A percentile compares a stretch with the other conserved stretches of the same genome.
These are phyloP conservation scores for Portevinia maculata DNA, from an alignment of 2,888 invertebrate genomes.

Conservation along the genomic window DNA sequence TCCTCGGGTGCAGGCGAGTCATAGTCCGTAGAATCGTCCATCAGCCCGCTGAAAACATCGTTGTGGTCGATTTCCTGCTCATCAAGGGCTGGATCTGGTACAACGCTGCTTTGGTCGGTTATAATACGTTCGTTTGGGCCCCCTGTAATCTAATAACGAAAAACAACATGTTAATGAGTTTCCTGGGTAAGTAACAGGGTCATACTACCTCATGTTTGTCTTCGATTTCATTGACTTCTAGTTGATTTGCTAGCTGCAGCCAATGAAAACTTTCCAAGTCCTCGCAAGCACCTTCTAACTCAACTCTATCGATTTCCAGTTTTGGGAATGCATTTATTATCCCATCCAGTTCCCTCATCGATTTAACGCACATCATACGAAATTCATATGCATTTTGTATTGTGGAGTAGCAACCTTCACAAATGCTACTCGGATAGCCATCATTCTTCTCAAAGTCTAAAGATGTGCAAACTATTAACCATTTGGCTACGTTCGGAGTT, in stretches of 20 bases:
- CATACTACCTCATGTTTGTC: slow-evolving; percentile 37
- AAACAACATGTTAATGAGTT: neutral
- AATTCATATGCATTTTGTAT: slow-evolving; percentile 78
- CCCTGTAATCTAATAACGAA: slow-evolving; percentile 7
- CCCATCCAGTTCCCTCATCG: slow-evolving; percentile 72
- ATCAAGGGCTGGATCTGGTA: slow-evolving; percentile 32
- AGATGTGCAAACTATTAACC: slow-evolving; percentile 61
- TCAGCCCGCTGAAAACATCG: slow-evolving; percentile 56
- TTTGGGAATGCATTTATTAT: slow-evolving; percentile 55
- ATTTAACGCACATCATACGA: slow-evolving; percentile 78
- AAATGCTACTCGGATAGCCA: slow-evolving; percentile 77
- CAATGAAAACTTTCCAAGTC: slow-evolving; percentile 48
- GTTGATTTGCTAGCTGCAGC: slow-evolving; percentile 48
- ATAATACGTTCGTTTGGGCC: neutral
- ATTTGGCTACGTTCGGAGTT: slow-evolving; percentile 66
- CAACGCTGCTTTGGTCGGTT: neutral
- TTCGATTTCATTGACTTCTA: slow-evolving; percentile 19
- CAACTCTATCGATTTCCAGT: slow-evolving; percentile 58
- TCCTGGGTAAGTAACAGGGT: neutral
- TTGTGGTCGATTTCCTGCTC: slow-evolving; percentile 67
- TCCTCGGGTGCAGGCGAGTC: slow-evolving; percentile 58
- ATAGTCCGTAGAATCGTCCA: slow-evolving; percentile 59
- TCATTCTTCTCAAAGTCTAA: slow-evolving; percentile 61
- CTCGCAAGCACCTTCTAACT: slow-evolving; percentile 39
- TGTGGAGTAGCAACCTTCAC: slow-evolving; percentile 77